These are phyloP conservation scores for Amphipyra berbera DNA, from an alignment of 2,888 invertebrate genomes.

Conservation along the genomic window DNA sequence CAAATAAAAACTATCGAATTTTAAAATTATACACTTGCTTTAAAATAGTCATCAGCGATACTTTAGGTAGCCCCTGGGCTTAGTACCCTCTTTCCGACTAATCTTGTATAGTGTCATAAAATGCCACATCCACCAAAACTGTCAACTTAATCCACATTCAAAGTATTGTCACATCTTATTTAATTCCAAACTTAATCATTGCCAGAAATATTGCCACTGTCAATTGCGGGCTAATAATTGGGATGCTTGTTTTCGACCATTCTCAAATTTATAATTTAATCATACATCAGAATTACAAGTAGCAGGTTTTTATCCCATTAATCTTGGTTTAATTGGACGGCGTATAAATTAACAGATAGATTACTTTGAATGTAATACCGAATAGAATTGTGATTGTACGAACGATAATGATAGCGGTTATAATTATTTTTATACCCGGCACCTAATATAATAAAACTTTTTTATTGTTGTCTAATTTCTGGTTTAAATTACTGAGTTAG, in stretches of 20 bases:
- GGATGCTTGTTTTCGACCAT: conserved; percentile 54
- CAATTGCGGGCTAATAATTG: conserved; percentile 57
- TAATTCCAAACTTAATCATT: conserved; percentile 49
- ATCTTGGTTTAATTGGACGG: conserved; percentile 58
- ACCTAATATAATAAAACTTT: conserved; percentile 32
- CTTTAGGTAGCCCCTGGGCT: too few relatives aligned
- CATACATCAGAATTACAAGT: conserved; percentile 48
- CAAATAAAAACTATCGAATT: too few relatives aligned
- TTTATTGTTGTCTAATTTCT: conserved; percentile 21
- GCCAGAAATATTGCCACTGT: conserved; percentile 56
- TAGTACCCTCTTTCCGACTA: too few relatives aligned
- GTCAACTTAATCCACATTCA: not conserved
- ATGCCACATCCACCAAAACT: too few relatives aligned
- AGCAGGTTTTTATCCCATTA: conserved; percentile 50
- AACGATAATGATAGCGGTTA: conserved; percentile 41
- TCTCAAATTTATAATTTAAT: conserved; percentile 61
- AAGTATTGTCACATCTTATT: conserved; percentile 23
- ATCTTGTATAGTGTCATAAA: too few relatives aligned
- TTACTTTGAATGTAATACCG: conserved; percentile 49
- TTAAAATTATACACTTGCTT: too few relatives aligned
- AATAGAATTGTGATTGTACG: conserved; percentile 37
- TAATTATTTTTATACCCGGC: conserved; percentile 43
- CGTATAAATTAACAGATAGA: conserved; percentile 48
- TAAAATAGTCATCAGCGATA: too few relatives aligned
- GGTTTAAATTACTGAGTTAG: conserved; percentile 28